A percentile compares a stretch with the other conserved stretches of the same genome.
phyloP scores from a whole-genome alignment of 1,140 invertebrate species.

The Geopemphigus sp. region DNA sequence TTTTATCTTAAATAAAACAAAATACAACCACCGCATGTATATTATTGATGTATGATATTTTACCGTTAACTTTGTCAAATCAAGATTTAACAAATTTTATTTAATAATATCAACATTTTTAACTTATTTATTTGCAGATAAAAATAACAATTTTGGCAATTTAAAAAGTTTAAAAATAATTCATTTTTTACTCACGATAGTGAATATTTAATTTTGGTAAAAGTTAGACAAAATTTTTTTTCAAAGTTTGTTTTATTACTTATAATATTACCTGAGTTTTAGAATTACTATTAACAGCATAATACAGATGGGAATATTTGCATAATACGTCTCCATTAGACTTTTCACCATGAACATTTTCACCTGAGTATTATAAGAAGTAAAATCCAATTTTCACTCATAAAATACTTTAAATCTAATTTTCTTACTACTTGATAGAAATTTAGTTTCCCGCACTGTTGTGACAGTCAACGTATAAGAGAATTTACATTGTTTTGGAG shows the following conservation, averaged over 20 bases:
- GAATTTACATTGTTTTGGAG: slow-evolving; percentile 21
- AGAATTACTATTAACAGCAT: slow-evolving; percentile 36
- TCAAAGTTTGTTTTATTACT: too few species aligned
- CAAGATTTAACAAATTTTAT: too few species aligned
- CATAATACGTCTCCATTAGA: neutral
- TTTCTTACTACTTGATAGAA: slow-evolving; percentile 32
- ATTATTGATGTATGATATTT: too few species aligned
- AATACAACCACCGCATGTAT: too few species aligned
- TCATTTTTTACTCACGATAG: too few species aligned
- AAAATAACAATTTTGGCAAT: too few species aligned
- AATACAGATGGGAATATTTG: slow-evolving; percentile 43
- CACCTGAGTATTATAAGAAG: slow-evolving; percentile 45
- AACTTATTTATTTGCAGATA: too few species aligned
- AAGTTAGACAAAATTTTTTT: neutral
- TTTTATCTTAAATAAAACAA: too few species aligned
- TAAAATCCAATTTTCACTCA: slow-evolving; percentile 26
- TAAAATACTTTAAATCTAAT: neutral
- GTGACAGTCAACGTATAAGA: slow-evolving; percentile 33
- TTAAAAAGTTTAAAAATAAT: too few species aligned
- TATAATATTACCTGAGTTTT: slow-evolving; percentile 30
- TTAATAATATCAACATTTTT: too few species aligned
- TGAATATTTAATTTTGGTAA: too few species aligned
- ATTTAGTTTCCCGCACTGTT: slow-evolving; percentile 9
- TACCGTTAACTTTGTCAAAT: too few species aligned
- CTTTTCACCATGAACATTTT: slow-evolving; percentile 1